Conservation (phyloP, 2,888 invertebrate genomes). For the Rotaria socialis region DNA sequence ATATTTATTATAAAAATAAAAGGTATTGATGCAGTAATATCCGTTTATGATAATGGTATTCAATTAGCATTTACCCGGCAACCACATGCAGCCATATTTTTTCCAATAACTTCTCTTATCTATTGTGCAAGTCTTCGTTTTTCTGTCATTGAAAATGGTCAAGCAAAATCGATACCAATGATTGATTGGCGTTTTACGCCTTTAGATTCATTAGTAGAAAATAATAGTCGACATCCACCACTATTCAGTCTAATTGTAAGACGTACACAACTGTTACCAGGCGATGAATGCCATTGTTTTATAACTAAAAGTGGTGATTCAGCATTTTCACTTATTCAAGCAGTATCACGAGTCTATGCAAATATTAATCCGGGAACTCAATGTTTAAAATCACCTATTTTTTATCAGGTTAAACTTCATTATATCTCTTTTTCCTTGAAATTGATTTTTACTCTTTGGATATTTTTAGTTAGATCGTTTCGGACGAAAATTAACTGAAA, state of each 20-base stretch:
- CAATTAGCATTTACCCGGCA: slow-evolving; percentile 75
- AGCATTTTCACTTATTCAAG: slow-evolving; percentile 89
- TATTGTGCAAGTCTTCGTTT: slow-evolving; percentile 56
- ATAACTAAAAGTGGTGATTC: slow-evolving; percentile 73
- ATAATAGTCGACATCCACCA: slow-evolving; percentile 52
- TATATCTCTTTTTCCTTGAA: not conserved
- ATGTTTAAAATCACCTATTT: not conserved
- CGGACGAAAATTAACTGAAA: not conserved
- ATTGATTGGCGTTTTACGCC: slow-evolving; percentile 52
- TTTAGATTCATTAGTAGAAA: slow-evolving; percentile 51
- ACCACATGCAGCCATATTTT: slow-evolving; percentile 51
- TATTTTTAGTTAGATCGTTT: not conserved
- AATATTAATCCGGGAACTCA: not conserved
- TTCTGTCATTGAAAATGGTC: slow-evolving; percentile 48
- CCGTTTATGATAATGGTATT: slow-evolving; percentile 71
- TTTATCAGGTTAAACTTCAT: not conserved
- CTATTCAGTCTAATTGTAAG: slow-evolving; percentile 56
- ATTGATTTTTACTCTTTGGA: not conserved
- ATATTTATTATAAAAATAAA: no score
- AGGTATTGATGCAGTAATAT: slow-evolving; percentile 15
- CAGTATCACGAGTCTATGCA: slow-evolving; percentile 54
- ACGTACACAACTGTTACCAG: slow-evolving; percentile 50
- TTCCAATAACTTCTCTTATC: slow-evolving; percentile 55
- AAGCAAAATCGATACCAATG: not conserved
- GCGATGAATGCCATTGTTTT: slow-evolving; percentile 56